A percentile compares a stretch with the other conserved stretches of the same genome.
phyloP scores from a whole-genome alignment of 1,140 invertebrate species.

The Anadara kagoshimensis region DNA sequence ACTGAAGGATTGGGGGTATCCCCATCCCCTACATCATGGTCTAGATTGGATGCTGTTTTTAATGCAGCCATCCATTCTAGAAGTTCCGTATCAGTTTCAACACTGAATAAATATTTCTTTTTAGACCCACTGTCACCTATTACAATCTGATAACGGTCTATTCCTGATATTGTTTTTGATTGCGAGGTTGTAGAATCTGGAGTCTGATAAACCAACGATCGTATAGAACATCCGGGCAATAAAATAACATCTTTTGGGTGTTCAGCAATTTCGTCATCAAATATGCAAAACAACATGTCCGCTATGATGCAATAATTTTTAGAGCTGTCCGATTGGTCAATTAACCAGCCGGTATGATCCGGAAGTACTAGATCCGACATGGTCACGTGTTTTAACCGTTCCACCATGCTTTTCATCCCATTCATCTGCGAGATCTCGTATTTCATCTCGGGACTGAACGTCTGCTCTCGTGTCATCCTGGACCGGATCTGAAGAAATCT shows the following conservation, averaged over 20 bases:
- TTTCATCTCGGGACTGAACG: constrained; percentile 25
- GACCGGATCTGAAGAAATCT: constrained; percentile 6
- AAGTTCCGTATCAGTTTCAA: constrained; percentile 47
- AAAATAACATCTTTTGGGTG: constrained; percentile 52
- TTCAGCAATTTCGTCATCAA: constrained; percentile 50
- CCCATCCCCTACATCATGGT: constrained; percentile 31
- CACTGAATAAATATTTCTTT: constrained; percentile 53
- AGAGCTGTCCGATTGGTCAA: constrained; percentile 51
- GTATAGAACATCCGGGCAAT: constrained; percentile 56
- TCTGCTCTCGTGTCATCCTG: constrained; percentile 27
- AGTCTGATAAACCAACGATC: constrained; percentile 56
- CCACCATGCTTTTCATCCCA: constrained; percentile 5
- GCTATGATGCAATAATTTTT: constrained; percentile 59
- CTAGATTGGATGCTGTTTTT: constrained; percentile 49
- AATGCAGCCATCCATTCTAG: constrained; percentile 52
- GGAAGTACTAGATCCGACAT: constrained; percentile 51
- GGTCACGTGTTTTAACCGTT: constrained; percentile 42
- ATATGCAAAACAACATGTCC: constrained; percentile 63
- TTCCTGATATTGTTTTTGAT: constrained; percentile 53
- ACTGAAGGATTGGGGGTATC: not conserved
- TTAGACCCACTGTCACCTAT: constrained; percentile 48
- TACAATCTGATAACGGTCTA: constrained; percentile 59
- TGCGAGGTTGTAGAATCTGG: constrained; percentile 26
- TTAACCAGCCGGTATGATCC: constrained; percentile 56
- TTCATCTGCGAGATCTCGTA: constrained; percentile 20